phyloP scores from a whole-genome alignment of 1,140 invertebrate genomes.

The Panagrolaimus sp. region DNA sequence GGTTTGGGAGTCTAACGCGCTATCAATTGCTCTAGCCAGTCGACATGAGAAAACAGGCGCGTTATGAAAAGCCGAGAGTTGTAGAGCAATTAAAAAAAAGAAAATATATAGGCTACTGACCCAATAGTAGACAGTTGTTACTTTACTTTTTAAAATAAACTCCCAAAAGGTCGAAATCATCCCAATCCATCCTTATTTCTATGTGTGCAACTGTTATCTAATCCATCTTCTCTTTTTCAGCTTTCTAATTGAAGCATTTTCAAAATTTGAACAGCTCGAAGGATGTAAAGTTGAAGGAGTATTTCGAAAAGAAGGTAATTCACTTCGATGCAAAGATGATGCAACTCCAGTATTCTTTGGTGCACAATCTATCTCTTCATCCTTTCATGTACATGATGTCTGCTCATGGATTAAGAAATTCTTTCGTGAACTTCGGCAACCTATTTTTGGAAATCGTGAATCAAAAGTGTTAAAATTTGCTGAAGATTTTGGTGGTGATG shows the following conservation, averaged over 20 bases:
- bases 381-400: slow-evolving; percentile 25
- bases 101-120: no score
- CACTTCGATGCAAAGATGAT: slow-evolving; percentile 21
- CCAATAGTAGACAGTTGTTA: no score
- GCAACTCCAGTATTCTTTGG: slow-evolving; percentile 24
- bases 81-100: no score
- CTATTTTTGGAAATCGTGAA: slow-evolving; percentile 21
- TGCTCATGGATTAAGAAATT: slow-evolving; percentile 34
- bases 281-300: slow-evolving; percentile 26
- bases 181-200: no score
- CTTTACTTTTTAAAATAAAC: no score
- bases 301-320: slow-evolving; percentile 32
- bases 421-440: slow-evolving; percentile 25
- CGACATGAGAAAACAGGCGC: no score
- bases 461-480: slow-evolving; percentile 30
- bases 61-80: no score
- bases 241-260: slow-evolving; percentile 28
- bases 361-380: slow-evolving; percentile 18
- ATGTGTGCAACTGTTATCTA: no score
- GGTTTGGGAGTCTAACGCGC: no score
- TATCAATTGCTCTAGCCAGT: no score
- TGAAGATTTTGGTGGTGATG: slow-evolving; percentile 11
- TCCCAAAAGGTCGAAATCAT: no score
- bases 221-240: slow-evolving; percentile 14
- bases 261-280: slow-evolving; percentile 18